Conservation (phyloP, 2,113 vertebrate species). For the Glaucidium brasilianum region DNA sequence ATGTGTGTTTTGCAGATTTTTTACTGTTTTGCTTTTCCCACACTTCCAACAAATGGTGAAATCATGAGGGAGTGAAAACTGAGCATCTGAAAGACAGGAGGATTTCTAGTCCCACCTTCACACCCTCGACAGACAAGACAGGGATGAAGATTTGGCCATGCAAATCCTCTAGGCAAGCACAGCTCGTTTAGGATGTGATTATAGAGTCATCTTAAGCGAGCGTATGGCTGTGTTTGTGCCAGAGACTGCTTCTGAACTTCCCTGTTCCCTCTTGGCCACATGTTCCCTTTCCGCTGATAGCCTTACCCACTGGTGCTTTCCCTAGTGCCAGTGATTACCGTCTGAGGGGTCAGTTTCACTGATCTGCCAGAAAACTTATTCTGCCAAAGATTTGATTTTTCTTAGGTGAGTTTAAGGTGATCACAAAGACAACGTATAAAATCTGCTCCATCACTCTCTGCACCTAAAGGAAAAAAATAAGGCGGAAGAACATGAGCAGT, state of each 20-base stretch:
- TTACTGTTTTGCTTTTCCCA: too few relatives aligned
- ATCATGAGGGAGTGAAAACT: neutral
- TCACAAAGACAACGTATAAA: neutral
- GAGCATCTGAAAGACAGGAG: neutral
- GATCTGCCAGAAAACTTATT: neutral
- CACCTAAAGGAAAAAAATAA: neutral
- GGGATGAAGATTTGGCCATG: neutral
- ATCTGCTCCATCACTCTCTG: neutral
- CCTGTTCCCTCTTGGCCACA: accelerated
- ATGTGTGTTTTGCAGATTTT: too few relatives aligned
- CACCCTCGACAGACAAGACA: neutral
- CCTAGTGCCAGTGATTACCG: neutral
- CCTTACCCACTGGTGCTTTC: neutral
- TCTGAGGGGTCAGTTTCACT: neutral
- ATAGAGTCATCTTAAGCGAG: neutral
- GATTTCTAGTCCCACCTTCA: neutral
- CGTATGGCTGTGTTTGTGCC: neutral
- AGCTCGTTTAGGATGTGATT: neutral
- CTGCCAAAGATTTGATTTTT: neutral
- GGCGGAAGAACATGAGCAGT: neutral
- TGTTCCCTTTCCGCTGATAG: neutral
- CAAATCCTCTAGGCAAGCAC: neutral
- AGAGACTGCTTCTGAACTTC: neutral
- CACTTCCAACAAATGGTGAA: neutral
- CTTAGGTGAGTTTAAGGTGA: neutral